Base-by-base conservation (phyloP, 2,797 vertebrate genomes). In the Mastacembelus armatus region DNA sequence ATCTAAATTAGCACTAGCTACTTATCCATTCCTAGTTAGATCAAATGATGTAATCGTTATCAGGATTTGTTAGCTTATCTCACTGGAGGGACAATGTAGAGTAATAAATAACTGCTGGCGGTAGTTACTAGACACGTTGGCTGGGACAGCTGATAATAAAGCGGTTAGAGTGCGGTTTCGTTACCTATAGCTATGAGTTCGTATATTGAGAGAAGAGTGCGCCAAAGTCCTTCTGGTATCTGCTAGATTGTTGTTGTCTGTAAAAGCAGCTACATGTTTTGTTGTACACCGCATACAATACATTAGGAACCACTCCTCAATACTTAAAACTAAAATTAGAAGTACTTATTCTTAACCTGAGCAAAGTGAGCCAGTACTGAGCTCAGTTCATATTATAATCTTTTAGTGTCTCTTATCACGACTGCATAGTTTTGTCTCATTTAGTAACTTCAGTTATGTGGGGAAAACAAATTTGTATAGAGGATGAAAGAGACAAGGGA, bases 1-100 rank as follows among this genome's bases (percentile, higher is more conserved):
- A 72, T 45, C 59, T 4, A 12, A 27, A 42, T 68, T 85, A 84
- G 79, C 83, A 18, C 58, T 88, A 83, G 76, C 83, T 60, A 22
- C 19, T 15, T 43, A 43, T 52, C 33, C 19, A n/a, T 10, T 61
- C 30, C 15, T 18, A 47, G 30, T 71, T 64, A 49, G 55, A 65
- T 59, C 52, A 63, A 79, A 77, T 80, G 76, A 74, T 85, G 40
- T 83, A 73, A 85, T 64, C n/a, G 65, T 61, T 55, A 16, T 2
- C 26, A 40, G 30, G 30, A 32, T 64, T 39, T 57, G 35, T 49
- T 59, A 42, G 6, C 4, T 14, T 38, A 44, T 38, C 49, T 16
- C 50, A 4, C 14, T 5, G 35, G 3, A 33, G 7, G 18, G 21
- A 10, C 4, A 4, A 3, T 29, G 18, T n/a, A n/a, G n/a, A n/a